Evolutionary conservation across 2,888 invertebrate species (phyloP), one percentile per base, ranked within the genome.

Genomic region (Cephus rjabovi): DNA sequence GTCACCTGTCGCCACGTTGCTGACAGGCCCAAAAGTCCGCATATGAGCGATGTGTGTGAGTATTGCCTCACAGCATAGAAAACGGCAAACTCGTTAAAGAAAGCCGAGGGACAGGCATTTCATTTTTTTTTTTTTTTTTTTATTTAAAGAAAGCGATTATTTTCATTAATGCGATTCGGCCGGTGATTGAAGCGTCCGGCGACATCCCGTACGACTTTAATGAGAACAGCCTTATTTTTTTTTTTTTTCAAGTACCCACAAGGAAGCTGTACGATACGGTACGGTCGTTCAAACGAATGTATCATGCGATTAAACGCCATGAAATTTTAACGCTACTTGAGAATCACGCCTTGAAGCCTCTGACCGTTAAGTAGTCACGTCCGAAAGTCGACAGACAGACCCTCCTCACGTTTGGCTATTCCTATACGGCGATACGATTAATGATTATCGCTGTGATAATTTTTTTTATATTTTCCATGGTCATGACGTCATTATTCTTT

Each of bases 231-330:
- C 15, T 56, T 23, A 23, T 23, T 35, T 73, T 37, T 34, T 23
- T 40, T 40, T 56, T 35, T 73, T 37, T 34, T 33, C 11, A 30
- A 33, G 73, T 73, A 40, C 34, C 35, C 31, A 37, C 12, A 73
- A 68, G 31, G 56, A 76, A 76, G 40, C 34, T 56, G 23, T 12
- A 37, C 40, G 15, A 33, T 30, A 15, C 73, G 23, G 73, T 12
- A 76, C n/a, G 33, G n/a, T 35, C 73, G 73, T 31, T 73, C 34
- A 23, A 56, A 56, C 40, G 56, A 70, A 56, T 37, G 73, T 73
- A 71, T 34, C 30, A 30, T 30, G 30, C 30, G 30, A 30, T 30
- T 30, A 30, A 30, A 23, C 23, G 56, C 9, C 56, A 56, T 56
- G 71, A 71, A 71, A 71, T 3, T 23, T 71, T 23, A 3, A 71